Percentiles rank a stretch among this genome's conserved stretches.
Conservation (phyloP, 1,140 invertebrate genomes). For the Orchesella cincta region DNA sequence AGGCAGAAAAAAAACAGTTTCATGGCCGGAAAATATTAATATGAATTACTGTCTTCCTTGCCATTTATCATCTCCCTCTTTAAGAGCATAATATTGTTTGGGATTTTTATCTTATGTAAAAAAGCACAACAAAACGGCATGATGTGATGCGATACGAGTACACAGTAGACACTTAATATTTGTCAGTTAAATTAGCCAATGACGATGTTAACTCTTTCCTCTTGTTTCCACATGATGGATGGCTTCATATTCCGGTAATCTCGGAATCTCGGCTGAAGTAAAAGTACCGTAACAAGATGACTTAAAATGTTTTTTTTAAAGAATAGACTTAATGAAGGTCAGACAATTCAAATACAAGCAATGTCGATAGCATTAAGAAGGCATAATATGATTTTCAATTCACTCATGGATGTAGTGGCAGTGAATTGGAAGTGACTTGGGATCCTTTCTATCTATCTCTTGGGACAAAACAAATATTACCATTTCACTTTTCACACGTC, state of each 20-base stretch:
- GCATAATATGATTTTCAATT: too few species aligned
- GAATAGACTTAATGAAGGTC: too few species aligned
- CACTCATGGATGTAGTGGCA: too few species aligned
- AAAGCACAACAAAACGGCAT: not conserved
- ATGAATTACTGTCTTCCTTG: constrained; percentile 27
- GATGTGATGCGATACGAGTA: not conserved
- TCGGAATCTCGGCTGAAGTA: not conserved
- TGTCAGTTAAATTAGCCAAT: not conserved
- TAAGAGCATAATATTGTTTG: not conserved
- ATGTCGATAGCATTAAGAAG: too few species aligned
- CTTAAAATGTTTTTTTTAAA: too few species aligned
- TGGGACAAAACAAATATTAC: not conserved
- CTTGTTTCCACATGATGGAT: constrained; percentile 14
- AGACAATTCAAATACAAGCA: too few species aligned
- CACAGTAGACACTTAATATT: not conserved
- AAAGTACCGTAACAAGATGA: not conserved
- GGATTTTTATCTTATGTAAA: not conserved
- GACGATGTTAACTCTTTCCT: constrained; percentile 12
- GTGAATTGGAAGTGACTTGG: too few species aligned
- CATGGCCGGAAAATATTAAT: constrained; percentile 30
- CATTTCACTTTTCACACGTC: not conserved
- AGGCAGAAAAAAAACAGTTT: too few species aligned
- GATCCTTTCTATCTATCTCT: too few species aligned
- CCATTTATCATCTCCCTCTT: constrained; percentile 26
- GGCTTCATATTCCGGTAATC: constrained; percentile 19